phyloP scores from a whole-genome alignment of 1,140 invertebrate species.

The Popillia japonica region DNA sequence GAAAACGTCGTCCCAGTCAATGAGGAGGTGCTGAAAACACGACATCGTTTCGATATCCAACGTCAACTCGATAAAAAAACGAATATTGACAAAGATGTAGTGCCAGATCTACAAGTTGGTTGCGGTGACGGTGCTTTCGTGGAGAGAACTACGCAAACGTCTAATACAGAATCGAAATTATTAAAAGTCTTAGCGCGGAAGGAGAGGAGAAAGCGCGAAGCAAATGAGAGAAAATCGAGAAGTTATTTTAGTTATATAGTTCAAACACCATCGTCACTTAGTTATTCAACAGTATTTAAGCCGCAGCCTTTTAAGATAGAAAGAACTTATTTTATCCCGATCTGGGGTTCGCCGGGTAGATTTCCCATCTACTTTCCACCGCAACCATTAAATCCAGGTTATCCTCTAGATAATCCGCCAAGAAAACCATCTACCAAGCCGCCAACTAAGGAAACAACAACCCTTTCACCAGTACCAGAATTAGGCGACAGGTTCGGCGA shows the following conservation, averaged over 20 bases:
- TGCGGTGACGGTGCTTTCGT: slow-evolving; percentile 52
- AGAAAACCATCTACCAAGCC: slow-evolving; percentile 22
- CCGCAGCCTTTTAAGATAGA: slow-evolving; percentile 49
- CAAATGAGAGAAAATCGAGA: neutral
- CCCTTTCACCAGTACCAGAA: neutral
- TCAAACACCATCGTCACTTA: slow-evolving; percentile 6
- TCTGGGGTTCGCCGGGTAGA: slow-evolving; percentile 51
- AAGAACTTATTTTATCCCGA: slow-evolving; percentile 56
- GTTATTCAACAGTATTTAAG: slow-evolving; percentile 45
- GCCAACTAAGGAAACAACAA: slow-evolving; percentile 47
- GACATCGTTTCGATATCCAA: slow-evolving; percentile 3
- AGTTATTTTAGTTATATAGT: slow-evolving; percentile 6
- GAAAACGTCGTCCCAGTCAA: neutral
- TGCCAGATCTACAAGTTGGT: slow-evolving; percentile 59
- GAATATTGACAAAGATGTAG: slow-evolving; percentile 47
- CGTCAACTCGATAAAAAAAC: slow-evolving; percentile 25
- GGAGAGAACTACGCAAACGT: neutral
- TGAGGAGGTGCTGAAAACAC: neutral
- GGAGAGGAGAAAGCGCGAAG: neutral
- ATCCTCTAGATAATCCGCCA: slow-evolving; percentile 47
- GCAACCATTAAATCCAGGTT: slow-evolving; percentile 50
- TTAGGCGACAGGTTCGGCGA: slow-evolving; percentile 40
- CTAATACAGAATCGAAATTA: neutral
- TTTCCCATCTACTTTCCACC: slow-evolving; percentile 56
- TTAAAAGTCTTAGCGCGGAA: neutral